Percentiles rank a stretch among this genome's conserved stretches.
Evolutionary conservation across 2,113 vertebrate species (phyloP).

Genomic region (Ovibos moschatus): DNA sequence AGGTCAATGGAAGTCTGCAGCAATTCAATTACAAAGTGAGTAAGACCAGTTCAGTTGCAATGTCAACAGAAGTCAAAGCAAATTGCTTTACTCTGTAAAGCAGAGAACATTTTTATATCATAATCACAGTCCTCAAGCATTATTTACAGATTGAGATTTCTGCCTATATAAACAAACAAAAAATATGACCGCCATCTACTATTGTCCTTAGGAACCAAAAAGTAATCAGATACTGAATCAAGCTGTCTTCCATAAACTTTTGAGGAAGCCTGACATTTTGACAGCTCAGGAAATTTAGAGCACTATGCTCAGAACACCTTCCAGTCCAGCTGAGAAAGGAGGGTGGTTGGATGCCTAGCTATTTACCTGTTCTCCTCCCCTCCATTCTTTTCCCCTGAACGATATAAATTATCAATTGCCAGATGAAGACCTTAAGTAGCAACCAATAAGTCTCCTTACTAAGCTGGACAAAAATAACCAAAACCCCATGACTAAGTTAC

Average conservation of each 20-base stretch:
- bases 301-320: background rate
- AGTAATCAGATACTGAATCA: conserved; percentile 40
- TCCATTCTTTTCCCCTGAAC: background rate
- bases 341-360: background rate
- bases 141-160: conserved; percentile 31
- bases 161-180: conserved; percentile 49
- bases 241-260: conserved; percentile 35
- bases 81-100: conserved; percentile 52
- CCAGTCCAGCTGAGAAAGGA: background rate
- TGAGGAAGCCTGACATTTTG: background rate
- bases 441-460: background rate
- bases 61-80: conserved; percentile 58
- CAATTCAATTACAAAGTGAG: conserved; percentile 55
- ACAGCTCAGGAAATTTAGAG: conserved; percentile 20
- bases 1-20: conserved; percentile 17
- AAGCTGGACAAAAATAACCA: background rate
- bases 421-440: background rate
- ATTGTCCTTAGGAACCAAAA: background rate
- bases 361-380: background rate
- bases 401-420: background rate
- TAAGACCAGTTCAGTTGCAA: conserved; percentile 22
- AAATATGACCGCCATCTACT: background rate
- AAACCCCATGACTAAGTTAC: background rate
- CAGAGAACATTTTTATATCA: conserved; percentile 42
- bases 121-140: conserved; percentile 41